A percentile compares a stretch with the other conserved stretches of the same genome.
phyloP scores from a whole-genome alignment of 2,797 vertebrate species.

The Enteromius anoplus region DNA sequence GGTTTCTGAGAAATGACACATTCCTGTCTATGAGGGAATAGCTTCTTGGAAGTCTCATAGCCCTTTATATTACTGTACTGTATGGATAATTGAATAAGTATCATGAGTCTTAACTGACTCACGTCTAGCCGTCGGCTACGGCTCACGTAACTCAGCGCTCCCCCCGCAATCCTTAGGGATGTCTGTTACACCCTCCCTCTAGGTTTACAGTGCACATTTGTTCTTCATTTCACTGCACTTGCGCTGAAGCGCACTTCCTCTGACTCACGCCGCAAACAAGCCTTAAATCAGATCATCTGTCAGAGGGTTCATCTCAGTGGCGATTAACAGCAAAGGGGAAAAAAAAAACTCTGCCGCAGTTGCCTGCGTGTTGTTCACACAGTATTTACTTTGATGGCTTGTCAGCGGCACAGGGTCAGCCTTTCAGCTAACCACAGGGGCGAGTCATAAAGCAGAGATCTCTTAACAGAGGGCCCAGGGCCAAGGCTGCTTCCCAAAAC shows the following conservation, averaged over 20 bases:
- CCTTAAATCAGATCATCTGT: conserved; percentile 49
- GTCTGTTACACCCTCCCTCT: not conserved
- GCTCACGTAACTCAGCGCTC: not conserved
- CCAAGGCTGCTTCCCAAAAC: conserved; percentile 70
- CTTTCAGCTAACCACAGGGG: conserved; percentile 52
- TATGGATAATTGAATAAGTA: conserved; percentile 34
- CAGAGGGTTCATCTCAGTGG: conserved; percentile 21
- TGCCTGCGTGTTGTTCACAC: conserved; percentile 37
- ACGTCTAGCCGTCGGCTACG: conserved; percentile 16
- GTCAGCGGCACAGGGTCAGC: conserved; percentile 23
- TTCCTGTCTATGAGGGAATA: conserved; percentile 15
- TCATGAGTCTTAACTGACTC: conserved; percentile 55
- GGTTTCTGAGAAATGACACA: conserved; percentile 42
- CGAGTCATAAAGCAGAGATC: conserved; percentile 60
- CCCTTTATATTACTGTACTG: conserved; percentile 26
- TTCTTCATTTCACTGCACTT: conserved; percentile 52
- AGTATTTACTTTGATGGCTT: conserved; percentile 59
- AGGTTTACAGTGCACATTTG: conserved; percentile 48
- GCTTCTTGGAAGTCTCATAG: conserved; percentile 38
- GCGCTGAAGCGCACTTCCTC: conserved; percentile 47
- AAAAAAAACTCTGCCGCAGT: conserved; percentile 21
- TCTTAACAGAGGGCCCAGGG: conserved; percentile 56
- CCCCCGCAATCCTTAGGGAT: conserved; percentile 23
- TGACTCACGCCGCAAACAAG: conserved; percentile 54
- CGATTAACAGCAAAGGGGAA: conserved; percentile 46